A percentile compares a stretch with the other conserved stretches of the same genome.
These are phyloP conservation scores for Ips nitidus DNA, from an alignment of 1,140 invertebrate species.

Conservation along the genomic window DNA sequence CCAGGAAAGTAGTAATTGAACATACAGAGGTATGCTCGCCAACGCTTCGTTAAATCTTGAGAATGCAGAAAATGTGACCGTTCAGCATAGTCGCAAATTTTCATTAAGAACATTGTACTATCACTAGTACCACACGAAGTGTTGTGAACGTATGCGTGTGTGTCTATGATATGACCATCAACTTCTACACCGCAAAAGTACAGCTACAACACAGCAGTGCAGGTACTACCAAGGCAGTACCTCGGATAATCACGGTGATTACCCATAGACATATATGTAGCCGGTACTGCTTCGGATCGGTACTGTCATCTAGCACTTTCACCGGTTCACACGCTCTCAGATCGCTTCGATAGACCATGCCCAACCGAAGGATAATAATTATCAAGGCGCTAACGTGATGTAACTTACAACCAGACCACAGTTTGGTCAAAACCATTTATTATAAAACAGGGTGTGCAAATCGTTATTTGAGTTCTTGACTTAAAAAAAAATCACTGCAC, in stretches of 20 bases:
- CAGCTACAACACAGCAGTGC: conserved; percentile 19
- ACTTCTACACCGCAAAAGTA: conserved; percentile 5
- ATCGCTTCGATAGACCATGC: conserved; percentile 35
- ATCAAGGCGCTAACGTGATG: conserved; percentile 34
- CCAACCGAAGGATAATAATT: conserved; percentile 34
- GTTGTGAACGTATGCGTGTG: too few relatives aligned
- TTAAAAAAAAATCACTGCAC: conserved; percentile 1
- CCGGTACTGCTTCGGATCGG: conserved; percentile 35
- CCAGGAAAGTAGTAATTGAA: conserved; percentile 13
- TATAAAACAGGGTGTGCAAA: conserved; percentile 29
- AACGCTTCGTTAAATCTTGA: conserved; percentile 23
- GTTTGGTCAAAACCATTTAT: conserved; percentile 36
- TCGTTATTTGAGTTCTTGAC: conserved; percentile 6
- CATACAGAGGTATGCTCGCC: conserved; percentile 2
- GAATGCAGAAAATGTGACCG: conserved; percentile 15
- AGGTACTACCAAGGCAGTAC: conserved; percentile 29
- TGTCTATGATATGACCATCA: conserved; percentile 5
- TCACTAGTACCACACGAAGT: too few relatives aligned
- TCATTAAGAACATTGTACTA: too few relatives aligned
- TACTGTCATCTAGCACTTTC: conserved; percentile 40
- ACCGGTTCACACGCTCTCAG: conserved; percentile 39
- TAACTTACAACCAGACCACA: conserved; percentile 26
- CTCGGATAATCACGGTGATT: conserved; percentile 36
- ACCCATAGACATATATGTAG: conserved; percentile 36
- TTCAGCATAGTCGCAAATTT: conserved; percentile 4